Percentiles rank a stretch among this genome's conserved stretches.
Conservation (phyloP, 2,888 invertebrate genomes). For the Ophion slaviceki region DNA sequence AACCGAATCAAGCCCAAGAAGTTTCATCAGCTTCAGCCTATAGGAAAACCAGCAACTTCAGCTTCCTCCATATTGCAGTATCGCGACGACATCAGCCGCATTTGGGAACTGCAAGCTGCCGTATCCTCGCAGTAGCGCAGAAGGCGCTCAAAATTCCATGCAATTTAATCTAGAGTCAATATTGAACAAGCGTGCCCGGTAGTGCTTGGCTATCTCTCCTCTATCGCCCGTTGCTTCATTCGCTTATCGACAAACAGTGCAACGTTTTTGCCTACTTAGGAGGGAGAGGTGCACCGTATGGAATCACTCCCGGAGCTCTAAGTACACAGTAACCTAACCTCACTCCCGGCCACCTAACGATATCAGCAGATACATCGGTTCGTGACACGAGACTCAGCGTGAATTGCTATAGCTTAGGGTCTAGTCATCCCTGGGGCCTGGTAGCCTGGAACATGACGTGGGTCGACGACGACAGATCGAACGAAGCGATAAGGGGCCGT, state of each 20-base stretch:
- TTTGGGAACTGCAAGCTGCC: background rate
- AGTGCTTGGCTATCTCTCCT: constrained; percentile 53
- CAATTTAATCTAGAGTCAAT: constrained; percentile 62
- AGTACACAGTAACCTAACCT: constrained; percentile 19
- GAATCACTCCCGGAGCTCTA: constrained; percentile 26
- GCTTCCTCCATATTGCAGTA: too few relatives aligned
- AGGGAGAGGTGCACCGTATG: background rate
- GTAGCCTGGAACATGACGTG: constrained; percentile 46
- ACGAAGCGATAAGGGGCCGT: constrained; percentile 58
- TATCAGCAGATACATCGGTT: constrained; percentile 35
- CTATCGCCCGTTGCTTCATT: constrained; percentile 41
- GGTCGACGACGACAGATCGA: constrained; percentile 72
- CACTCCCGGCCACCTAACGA: constrained; percentile 17
- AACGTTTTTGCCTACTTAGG: background rate
- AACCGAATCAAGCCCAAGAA: too few relatives aligned
- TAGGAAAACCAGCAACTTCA: too few relatives aligned
- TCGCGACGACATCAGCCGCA: too few relatives aligned
- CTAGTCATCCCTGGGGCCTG: constrained; percentile 45
- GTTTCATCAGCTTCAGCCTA: too few relatives aligned
- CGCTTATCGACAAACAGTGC: constrained; percentile 59
- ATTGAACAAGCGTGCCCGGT: constrained; percentile 56
- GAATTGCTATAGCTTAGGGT: background rate
- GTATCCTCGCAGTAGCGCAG: background rate
- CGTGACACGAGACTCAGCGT: background rate
- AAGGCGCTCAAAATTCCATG: constrained; percentile 35